Conservation (phyloP, 2,797 vertebrate genomes). For the Megaceryle alcyon region DNA sequence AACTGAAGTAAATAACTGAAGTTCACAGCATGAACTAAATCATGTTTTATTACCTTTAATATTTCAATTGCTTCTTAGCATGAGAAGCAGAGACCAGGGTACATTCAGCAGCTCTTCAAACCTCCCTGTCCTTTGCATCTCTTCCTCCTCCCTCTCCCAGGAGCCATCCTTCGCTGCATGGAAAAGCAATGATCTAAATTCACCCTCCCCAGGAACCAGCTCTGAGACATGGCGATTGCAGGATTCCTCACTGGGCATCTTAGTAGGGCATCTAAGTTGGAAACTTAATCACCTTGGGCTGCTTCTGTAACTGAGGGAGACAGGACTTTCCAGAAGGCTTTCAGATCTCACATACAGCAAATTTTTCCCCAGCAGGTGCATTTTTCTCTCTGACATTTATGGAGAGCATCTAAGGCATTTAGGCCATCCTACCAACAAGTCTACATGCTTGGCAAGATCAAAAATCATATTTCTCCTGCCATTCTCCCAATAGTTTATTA, state of each 20-base stretch:
- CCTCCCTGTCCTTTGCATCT: not conserved
- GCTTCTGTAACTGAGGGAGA: not conserved
- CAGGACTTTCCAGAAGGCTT: not conserved
- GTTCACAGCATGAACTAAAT: conserved; percentile 69
- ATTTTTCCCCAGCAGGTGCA: not conserved
- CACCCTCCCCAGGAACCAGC: not conserved
- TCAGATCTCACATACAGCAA: not conserved
- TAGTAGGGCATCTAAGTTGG: not conserved
- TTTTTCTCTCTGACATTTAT: conserved; percentile 22
- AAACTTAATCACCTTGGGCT: not conserved
- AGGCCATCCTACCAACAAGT: not conserved
- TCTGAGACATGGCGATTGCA: not conserved
- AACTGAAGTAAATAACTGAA: conserved; percentile 69
- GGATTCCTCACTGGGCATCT: not conserved
- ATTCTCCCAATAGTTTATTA: not conserved
- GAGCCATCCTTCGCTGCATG: rapidly evolving
- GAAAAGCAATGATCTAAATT: not conserved
- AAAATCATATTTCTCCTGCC: not conserved
- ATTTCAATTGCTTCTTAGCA: conserved; percentile 69
- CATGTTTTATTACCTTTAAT: conserved; percentile 67
- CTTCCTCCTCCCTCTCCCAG: not conserved
- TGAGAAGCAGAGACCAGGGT: conserved; percentile 20
- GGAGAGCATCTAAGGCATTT: not conserved
- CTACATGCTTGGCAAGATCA: not conserved
- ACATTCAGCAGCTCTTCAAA: not conserved